Percentiles rank a stretch among this genome's conserved stretches.
These are phyloP conservation scores for Coleophora deauratella DNA, from an alignment of 2,888 invertebrate genomes.

Conservation along the genomic window DNA sequence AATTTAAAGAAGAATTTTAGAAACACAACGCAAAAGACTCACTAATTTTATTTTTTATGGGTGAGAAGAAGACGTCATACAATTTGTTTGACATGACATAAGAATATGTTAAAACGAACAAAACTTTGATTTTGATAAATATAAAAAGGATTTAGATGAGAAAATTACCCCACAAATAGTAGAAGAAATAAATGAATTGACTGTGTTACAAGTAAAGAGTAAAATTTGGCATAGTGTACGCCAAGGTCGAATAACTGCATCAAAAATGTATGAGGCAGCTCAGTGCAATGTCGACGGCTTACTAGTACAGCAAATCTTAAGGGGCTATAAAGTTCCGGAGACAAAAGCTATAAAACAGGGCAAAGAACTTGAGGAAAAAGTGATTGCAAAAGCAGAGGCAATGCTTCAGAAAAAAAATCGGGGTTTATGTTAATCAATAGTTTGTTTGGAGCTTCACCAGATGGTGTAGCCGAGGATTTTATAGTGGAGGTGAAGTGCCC, in stretches of 20 bases:
- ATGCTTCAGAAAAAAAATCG: neutral
- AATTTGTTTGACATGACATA: slow-evolving; percentile 1
- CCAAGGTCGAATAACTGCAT: slow-evolving; percentile 6
- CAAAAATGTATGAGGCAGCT: slow-evolving; percentile 4
- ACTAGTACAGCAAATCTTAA: slow-evolving; percentile 4
- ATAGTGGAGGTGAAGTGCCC: slow-evolving; percentile 10
- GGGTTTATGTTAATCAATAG: slow-evolving; percentile 3
- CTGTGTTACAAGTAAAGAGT: slow-evolving; percentile 1
- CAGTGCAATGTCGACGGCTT: slow-evolving; percentile 1
- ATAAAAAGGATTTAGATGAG: neutral
- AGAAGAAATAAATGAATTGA: slow-evolving; percentile 2
- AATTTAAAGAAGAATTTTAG: neutral
- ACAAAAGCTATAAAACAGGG: slow-evolving; percentile 3
- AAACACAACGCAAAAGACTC: neutral
- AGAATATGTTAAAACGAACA: neutral
- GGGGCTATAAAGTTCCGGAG: slow-evolving; percentile 1
- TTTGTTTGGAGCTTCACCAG: slow-evolving; percentile 9
- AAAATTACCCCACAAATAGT: neutral
- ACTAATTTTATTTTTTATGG: neutral
- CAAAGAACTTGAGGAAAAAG: slow-evolving; percentile 4
- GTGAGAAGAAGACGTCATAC: neutral
- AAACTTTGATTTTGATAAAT: neutral
- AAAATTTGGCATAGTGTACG: slow-evolving; percentile 7
- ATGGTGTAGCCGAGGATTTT: slow-evolving; percentile 7
- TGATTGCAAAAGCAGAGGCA: slow-evolving; percentile 1